Percentiles rank a stretch among this genome's conserved stretches.
These are phyloP conservation scores for Microtus montanus DNA, from an alignment of 2,113 vertebrate species.

Conservation along the genomic window DNA sequence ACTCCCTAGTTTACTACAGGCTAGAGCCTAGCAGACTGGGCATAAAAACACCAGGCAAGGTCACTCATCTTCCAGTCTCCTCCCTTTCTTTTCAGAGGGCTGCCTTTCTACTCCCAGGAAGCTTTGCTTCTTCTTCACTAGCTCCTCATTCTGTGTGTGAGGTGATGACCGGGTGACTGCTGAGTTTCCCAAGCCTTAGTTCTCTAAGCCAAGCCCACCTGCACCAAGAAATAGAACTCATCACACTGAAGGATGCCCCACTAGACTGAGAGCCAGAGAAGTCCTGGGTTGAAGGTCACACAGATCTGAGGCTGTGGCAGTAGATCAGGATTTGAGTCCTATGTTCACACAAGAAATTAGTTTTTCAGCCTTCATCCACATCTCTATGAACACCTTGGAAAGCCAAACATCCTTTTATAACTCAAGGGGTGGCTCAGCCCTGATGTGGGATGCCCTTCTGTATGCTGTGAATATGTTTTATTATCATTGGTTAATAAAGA, in stretches of 20 bases:
- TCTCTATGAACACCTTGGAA: neutral
- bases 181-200: neutral
- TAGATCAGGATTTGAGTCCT: neutral
- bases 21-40: neutral
- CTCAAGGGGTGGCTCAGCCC: no score
- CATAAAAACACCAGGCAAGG: neutral
- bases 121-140: neutral
- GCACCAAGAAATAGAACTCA: neutral
- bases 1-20: neutral
- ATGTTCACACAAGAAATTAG: no score
- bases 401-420: neutral
- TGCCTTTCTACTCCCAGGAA: neutral
- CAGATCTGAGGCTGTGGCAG: neutral
- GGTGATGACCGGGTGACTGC: neutral
- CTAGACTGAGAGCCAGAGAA: fast-evolving
- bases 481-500: no score
- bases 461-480: no score
- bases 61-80: neutral
- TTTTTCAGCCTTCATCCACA: neutral
- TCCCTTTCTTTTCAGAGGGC: neutral
- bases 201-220: neutral
- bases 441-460: no score
- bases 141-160: neutral
- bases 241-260: neutral
- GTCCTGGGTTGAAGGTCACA: neutral